Evolutionary conservation across 53 echinoderm and acorn worm species (phyloP), one percentile per base, ranked within the genome.

Genomic region (Luidia sarsii): DNA sequence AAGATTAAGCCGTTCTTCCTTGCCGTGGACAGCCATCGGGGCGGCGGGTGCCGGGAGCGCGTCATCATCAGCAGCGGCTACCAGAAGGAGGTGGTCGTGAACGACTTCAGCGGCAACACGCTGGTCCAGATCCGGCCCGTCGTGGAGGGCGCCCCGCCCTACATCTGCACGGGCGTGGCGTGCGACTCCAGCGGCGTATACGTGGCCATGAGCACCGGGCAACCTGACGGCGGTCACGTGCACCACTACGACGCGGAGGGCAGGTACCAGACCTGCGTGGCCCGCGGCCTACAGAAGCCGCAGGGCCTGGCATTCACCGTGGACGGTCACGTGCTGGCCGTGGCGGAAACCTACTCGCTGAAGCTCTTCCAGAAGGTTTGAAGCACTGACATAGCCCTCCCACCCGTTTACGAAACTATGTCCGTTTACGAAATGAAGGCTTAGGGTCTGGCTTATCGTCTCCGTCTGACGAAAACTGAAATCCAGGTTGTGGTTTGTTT

Each of bases 321-420:
- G 6, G 67, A 67, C 43, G 67, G 67, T 14, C 67, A 67, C 67
- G 41, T 35, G 41, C 14, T 67, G 23, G 67, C 67, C 27, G 67
- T 67, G 27, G 67, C 67, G 0, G 67, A 67, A 25, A 67, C 41
- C 10, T 67, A 67, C 45, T 67, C 67, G 25, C 41, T 67, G 41
- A 67, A 67, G 23, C 25, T 67, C 2, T 67, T 21, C 27, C 67
- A 67, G 23, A 67, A 43, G 43, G 10, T 67, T 29, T 67, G 67
- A 67, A n/a, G n/a, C n/a, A n/a, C n/a, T n/a, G n/a, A n/a, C n/a
- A n/a, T n/a, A n/a, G n/a, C n/a, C n/a, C n/a, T n/a, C n/a, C n/a
- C n/a, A n/a, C n/a, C n/a, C n/a, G n/a, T n/a, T n/a, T n/a, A n/a
- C n/a, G n/a, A n/a, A n/a, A n/a, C n/a, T n/a, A n/a, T n/a, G n/a